phyloP scores from a whole-genome alignment of 1,140 invertebrate species.

The Mesaphorura yosii region DNA sequence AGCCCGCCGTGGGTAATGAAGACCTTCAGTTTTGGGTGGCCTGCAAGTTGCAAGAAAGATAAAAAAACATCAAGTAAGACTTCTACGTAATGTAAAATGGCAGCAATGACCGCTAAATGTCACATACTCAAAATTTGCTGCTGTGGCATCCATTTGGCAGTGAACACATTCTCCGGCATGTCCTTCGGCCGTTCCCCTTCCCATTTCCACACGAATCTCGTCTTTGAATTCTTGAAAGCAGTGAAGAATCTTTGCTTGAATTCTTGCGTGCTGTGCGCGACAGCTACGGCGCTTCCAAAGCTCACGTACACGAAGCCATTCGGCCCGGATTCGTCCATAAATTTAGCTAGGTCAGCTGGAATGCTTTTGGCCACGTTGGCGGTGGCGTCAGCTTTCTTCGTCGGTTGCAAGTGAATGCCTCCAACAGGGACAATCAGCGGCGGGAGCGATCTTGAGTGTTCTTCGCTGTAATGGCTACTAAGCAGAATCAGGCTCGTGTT shows the following conservation, averaged over 20 bases:
- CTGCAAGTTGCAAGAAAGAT: background rate
- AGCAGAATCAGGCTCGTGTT: slow-evolving; percentile 5
- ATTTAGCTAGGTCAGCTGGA: slow-evolving; percentile 20
- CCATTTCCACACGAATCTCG: slow-evolving; percentile 29
- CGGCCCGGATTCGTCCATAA: slow-evolving; percentile 6
- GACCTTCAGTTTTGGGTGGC: slow-evolving; percentile 1
- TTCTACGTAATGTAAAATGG: too few relatives aligned
- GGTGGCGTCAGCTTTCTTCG: background rate
- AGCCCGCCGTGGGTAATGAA: slow-evolving; percentile 24
- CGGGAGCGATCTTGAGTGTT: slow-evolving; percentile 6
- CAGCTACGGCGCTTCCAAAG: slow-evolving; percentile 37
- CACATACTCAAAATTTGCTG: slow-evolving; percentile 27
- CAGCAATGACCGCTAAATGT: too few relatives aligned
- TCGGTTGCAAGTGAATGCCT: slow-evolving; percentile 1
- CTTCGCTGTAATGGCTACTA: slow-evolving; percentile 1
- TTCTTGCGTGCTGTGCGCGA: background rate
- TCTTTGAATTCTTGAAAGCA: slow-evolving; percentile 11
- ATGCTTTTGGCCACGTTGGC: background rate
- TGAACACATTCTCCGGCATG: slow-evolving; percentile 25
- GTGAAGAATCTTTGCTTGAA: slow-evolving; percentile 16
- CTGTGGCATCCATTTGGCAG: slow-evolving; percentile 27
- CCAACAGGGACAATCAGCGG: slow-evolving; percentile 8
- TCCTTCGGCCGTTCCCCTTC: slow-evolving; percentile 10
- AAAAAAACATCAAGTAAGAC: background rate
- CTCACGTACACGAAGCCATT: slow-evolving; percentile 47